Conservation (phyloP, 2,888 invertebrate genomes). For the Pollenia amentaria region DNA sequence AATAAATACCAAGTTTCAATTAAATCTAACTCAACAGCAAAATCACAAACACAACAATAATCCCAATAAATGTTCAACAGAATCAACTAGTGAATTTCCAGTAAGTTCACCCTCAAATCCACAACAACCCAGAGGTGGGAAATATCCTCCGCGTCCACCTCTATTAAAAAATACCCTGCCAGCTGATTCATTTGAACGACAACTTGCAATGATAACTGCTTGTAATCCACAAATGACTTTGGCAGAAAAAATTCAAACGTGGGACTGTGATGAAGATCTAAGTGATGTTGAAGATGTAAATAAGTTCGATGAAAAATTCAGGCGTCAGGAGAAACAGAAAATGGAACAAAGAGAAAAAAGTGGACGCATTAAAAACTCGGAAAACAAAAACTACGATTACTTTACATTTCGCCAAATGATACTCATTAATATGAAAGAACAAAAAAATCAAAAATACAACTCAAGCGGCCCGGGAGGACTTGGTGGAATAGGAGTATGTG, state of each 20-base stretch:
- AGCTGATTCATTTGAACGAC: constrained; percentile 81
- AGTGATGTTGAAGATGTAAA: constrained; percentile 83
- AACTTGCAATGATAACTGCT: constrained; percentile 79
- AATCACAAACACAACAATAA: constrained; percentile 54
- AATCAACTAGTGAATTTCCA: constrained; percentile 83
- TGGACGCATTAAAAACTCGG: constrained; percentile 29
- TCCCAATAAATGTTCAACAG: constrained; percentile 73
- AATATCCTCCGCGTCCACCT: constrained; percentile 76
- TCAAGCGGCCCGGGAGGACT: background rate
- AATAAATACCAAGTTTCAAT: constrained; percentile 68
- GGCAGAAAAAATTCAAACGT: constrained; percentile 80
- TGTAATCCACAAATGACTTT: constrained; percentile 80
- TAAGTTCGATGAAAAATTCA: constrained; percentile 80
- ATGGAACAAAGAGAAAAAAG: constrained; percentile 57
- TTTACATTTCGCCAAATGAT: constrained; percentile 75
- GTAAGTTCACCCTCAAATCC: constrained; percentile 82
- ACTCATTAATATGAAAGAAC: constrained; percentile 72
- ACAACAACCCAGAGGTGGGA: constrained; percentile 77
- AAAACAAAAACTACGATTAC: constrained; percentile 75
- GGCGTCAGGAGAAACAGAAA: constrained; percentile 77
- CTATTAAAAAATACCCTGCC: constrained; percentile 81
- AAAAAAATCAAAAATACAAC: constrained; percentile 57
- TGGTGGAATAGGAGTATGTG: constrained; percentile 6
- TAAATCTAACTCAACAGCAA: constrained; percentile 67
- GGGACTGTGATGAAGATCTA: constrained; percentile 79